These are phyloP conservation scores for Protobothrops flavoviridis DNA, from an alignment of 2,113 vertebrate species.

Conservation along the genomic window DNA sequence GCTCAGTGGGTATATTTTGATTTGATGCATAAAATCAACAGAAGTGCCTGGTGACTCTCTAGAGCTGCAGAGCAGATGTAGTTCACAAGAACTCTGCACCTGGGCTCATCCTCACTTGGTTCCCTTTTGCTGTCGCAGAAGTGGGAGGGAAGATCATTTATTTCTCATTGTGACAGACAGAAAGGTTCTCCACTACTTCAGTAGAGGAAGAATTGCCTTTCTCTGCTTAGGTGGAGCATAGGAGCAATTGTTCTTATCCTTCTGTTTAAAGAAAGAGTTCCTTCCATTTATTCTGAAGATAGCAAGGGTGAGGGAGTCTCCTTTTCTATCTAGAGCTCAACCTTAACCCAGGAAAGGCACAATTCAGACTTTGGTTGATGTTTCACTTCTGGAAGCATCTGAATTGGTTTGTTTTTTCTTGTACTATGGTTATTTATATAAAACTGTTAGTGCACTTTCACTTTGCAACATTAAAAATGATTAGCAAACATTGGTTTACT, in stretches of 20 bases:
- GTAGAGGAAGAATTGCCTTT: not conserved
- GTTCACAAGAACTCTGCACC: not conserved
- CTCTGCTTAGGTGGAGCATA: not conserved
- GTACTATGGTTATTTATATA: not conserved
- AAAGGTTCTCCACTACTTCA: not conserved
- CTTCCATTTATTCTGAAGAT: not conserved
- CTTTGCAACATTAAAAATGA: not conserved
- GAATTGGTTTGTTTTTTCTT: not conserved
- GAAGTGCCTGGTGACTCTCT: not conserved
- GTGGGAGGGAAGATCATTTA: not conserved
- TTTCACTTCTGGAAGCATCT: not conserved
- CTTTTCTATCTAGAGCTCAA: not conserved
- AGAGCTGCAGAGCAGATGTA: not conserved
- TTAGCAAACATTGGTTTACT: not conserved
- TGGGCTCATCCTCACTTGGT: not conserved
- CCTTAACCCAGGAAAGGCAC: not conserved
- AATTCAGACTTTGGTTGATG: not conserved
- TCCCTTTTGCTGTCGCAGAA: not conserved
- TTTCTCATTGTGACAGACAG: not conserved
- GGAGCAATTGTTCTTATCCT: not conserved
- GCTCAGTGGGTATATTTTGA: not conserved
- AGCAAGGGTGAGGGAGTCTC: not conserved
- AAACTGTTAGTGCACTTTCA: not conserved
- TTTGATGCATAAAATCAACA: not conserved
- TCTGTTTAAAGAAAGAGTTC: not conserved